A percentile compares a stretch with the other conserved stretches of the same genome.
phyloP scores from a whole-genome alignment of 2,113 vertebrate species.

The Climacteris rufus region DNA sequence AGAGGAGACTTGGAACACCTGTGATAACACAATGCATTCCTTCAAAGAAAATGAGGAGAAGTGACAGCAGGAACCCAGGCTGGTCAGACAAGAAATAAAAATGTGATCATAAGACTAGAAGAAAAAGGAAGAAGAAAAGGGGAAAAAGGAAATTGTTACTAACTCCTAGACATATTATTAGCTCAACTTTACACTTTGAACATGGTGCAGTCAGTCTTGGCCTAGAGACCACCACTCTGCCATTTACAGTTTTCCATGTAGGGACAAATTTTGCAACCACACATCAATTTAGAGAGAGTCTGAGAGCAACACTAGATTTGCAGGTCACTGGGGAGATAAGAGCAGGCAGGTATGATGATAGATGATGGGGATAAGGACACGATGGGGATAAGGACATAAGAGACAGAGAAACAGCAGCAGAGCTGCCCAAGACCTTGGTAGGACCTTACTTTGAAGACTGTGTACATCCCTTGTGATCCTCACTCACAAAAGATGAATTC shows the following conservation, averaged over 20 bases:
- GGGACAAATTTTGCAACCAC: neutral
- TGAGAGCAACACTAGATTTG: neutral
- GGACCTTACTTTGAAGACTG: neutral
- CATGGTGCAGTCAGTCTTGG: neutral
- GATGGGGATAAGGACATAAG: neutral
- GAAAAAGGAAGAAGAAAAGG: neutral
- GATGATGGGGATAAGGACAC: neutral
- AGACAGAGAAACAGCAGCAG: neutral
- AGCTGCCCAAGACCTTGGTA: neutral
- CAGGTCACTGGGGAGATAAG: neutral
- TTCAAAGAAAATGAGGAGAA: neutral
- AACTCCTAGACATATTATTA: neutral
- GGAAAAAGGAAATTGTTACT: neutral
- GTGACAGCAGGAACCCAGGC: neutral
- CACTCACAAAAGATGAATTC: neutral
- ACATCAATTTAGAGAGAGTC: neutral
- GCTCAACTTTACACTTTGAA: fast-evolving
- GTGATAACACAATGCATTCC: neutral
- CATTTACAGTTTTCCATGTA: neutral
- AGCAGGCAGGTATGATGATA: neutral
- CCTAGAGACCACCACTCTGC: neutral
- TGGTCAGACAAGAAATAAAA: neutral
- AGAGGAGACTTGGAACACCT: neutral
- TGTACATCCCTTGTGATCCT: neutral
- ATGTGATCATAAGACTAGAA: neutral